Percentiles rank a stretch among this genome's conserved stretches.
These are phyloP conservation scores for Spinibarbus caldwelli DNA, from an alignment of 2,797 vertebrate species.

Conservation along the genomic window DNA sequence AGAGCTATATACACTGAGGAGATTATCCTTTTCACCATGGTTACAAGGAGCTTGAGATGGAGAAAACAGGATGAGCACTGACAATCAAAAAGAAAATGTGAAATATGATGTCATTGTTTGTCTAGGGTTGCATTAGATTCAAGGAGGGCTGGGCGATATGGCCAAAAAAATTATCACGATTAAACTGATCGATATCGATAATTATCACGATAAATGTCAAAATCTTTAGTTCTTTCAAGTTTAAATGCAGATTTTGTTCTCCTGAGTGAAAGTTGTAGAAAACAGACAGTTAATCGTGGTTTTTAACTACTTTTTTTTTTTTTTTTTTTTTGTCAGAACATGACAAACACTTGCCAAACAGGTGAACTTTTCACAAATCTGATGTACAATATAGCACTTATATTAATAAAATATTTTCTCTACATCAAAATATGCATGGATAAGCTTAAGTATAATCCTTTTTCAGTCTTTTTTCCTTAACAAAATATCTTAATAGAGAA, in stretches of 20 bases:
- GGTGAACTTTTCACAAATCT: not conserved
- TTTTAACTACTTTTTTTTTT: no score
- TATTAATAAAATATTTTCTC: no score
- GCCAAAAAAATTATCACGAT: not conserved
- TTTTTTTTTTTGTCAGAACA: no score
- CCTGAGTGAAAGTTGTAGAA: not conserved
- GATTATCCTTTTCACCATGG: not conserved
- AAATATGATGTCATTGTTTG: not conserved
- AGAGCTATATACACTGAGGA: not conserved
- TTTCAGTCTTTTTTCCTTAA: no score
- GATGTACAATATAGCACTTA: no score
- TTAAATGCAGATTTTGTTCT: not conserved
- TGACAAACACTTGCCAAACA: no score
- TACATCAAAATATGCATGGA: no score
- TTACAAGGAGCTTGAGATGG: not conserved
- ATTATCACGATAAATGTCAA: not conserved
- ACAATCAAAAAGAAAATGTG: not conserved
- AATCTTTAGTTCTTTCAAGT: not conserved
- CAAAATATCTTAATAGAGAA: no score
- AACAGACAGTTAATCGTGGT: no score
- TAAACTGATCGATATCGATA: not conserved
- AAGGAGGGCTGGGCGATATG: not conserved
- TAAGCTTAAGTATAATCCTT: no score
- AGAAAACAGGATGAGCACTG: not conserved
- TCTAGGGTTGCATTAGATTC: not conserved